A percentile compares a stretch with the other conserved stretches of the same genome.
Evolutionary conservation across 2,888 invertebrate genomes (phyloP).

Genomic region (Agrochola lota): DNA sequence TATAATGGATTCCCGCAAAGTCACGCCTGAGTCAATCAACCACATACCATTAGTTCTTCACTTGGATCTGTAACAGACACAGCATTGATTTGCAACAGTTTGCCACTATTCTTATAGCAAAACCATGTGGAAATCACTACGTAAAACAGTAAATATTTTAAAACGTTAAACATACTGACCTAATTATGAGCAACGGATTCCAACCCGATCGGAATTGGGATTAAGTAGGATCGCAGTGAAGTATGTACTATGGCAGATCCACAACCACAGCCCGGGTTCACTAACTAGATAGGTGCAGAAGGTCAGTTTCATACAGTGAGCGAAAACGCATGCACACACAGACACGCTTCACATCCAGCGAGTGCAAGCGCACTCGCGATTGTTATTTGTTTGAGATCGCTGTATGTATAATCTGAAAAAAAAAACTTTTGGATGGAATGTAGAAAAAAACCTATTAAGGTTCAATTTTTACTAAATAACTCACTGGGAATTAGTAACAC

Average conservation of each 20-base stretch:
- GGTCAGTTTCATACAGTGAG: not conserved
- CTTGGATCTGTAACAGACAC: no score
- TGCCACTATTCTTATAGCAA: not conserved
- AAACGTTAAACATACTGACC: conserved; percentile 26
- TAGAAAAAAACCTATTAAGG: not conserved
- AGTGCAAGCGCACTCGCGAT: not conserved
- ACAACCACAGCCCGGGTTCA: conserved; percentile 24
- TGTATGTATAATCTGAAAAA: not conserved
- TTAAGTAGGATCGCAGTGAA: conserved; percentile 39
- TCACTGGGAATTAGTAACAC: not conserved
- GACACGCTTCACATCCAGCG: not conserved
- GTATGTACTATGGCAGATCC: conserved; percentile 8
- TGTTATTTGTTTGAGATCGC: no score
- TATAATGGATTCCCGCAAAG: no score
- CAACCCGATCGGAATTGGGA: conserved; percentile 34
- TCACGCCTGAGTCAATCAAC: no score
- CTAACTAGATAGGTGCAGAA: not conserved
- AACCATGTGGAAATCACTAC: not conserved
- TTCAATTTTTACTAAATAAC: not conserved
- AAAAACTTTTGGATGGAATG: not conserved
- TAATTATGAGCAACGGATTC: conserved; percentile 24
- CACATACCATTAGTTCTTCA: no score
- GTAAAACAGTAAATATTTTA: conserved; percentile 5
- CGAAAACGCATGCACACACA: not conserved
- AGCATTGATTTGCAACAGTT: no score